A percentile compares a stretch with the other conserved stretches of the same genome.
These are phyloP conservation scores for Megatriorchis doriae DNA, from an alignment of 2,113 vertebrate species.

Conservation along the genomic window DNA sequence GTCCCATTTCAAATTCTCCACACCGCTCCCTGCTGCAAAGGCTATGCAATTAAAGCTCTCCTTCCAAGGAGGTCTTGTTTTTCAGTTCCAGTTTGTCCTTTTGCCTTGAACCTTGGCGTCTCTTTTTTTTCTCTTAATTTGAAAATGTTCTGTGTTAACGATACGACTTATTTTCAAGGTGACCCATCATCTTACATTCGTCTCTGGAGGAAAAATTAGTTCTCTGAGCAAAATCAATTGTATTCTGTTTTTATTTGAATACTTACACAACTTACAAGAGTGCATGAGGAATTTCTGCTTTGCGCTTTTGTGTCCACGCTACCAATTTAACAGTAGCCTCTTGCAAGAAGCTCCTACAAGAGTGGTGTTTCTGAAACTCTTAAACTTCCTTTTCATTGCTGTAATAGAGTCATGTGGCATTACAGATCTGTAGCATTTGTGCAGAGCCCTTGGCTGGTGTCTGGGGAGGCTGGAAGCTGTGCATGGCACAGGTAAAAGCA, in stretches of 20 bases:
- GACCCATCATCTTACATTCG: not conserved
- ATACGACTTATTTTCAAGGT: not conserved
- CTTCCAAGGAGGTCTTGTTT: not conserved
- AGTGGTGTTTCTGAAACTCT: not conserved
- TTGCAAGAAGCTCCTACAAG: not conserved
- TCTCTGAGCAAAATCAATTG: not conserved
- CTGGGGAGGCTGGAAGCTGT: not conserved
- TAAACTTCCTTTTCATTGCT: not conserved
- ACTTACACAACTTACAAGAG: not conserved
- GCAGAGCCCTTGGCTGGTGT: not conserved
- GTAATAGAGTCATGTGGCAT: not conserved
- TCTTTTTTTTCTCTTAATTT: not conserved
- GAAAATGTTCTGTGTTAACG: not conserved
- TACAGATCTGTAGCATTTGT: not conserved
- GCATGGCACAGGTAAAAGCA: not conserved
- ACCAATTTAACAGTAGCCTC: not conserved
- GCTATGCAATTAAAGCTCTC: not conserved
- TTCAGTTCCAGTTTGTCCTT: not conserved
- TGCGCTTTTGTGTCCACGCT: not conserved
- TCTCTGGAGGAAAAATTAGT: not conserved
- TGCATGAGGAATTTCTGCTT: not conserved
- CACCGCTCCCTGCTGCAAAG: not conserved
- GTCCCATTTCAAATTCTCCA: not conserved
- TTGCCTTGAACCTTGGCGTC: not conserved
- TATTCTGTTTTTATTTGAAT: not conserved